Evolutionary conservation across 2,113 vertebrate genomes (phyloP), one percentile per base, ranked within the genome.

Genomic region (Microcebus jonahi): DNA sequence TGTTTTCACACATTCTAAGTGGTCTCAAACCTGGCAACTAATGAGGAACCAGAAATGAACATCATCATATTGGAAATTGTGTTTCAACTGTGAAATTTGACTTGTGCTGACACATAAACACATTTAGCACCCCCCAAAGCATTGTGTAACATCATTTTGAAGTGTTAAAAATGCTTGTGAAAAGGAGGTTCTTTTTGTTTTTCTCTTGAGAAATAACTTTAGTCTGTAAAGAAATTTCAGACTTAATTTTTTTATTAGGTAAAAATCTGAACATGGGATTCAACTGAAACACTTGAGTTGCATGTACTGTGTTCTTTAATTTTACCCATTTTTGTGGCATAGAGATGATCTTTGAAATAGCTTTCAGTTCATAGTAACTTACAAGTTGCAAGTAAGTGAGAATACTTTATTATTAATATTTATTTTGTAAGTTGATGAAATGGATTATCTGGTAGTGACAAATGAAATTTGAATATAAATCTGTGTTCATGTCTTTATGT

Each of bases 211-310:
- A 63, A 92, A 42, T 36, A 65, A 36, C 57, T 92, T 75, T 71
- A 59, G 31, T 84, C 83, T 93, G 45, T 73, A 57, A 97, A 87
- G 82, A 86, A 87, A 83, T 87, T 83, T 93, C 36, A 92, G 71
- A 71, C 18, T 83, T 76, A 6, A 21, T 55, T 81, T 94, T 96
- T 31, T n/a, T 61, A 71, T 92, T 8, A 55, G 27, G 15, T 92
- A 61, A 79, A 88, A 89, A 70, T 63, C 14, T 34, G 63, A 93
- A 68, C 8, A 39, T 29, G 81, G 3, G 23, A 36, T 42, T 79
- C 18, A 48, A 67, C 55, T 84, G 39, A 91, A 82, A 65, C 17
- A 29, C 20, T 42, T 81, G 23, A 81, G 45, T 36, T 91, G 18
- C 11, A 2, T 81, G 50, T 14, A 61, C 6, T 76, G 39, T 5